Evolutionary conservation across 2,113 vertebrate genomes (phyloP), one percentile per base, ranked within the genome.

Genomic region (Myotis lucifugus): DNA sequence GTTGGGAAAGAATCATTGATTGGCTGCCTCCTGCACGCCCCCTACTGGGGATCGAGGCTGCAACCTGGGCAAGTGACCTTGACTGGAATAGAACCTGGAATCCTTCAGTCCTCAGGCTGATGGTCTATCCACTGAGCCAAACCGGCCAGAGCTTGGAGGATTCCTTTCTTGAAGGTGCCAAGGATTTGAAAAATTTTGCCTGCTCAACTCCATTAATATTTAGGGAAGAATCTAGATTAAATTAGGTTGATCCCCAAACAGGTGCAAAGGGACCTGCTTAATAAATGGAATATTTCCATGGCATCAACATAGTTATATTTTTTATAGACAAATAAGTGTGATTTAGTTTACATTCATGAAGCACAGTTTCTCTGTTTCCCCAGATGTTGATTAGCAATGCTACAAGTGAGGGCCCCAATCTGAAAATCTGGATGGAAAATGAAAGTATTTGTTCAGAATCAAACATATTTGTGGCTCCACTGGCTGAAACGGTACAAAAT

Each of bases 381-480:
- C 94, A 97, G 85, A 86, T 96, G 42, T 96, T 96, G 89, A 82
- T 95, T 87, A 86, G 61, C 81, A 59, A 18, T 12, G 74, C 29
- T 59, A 88, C 54, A 69, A 97, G 61, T 70, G 78, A 94, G 61
- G 90, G 91, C 83, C 0, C 2, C 50, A 50, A 42, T 82, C 87
- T 92, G 15, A 97, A 96, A 98, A 94, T 92, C 29, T 91, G 81
- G 69, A 92, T 77, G 15, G 46, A 94, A 87, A 97, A 70, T 64
- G 42, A n/a, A 97, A 95, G 76, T 87, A 95, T 95, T 85, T 88
- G 77, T 91, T 89, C 76, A 96, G 67, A 66, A 88, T 48, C 61
- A 95, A 96, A 97, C 94, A 93, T 95, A 97, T 69, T 94, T 92
- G 93, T 97, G 76, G 12, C 7, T 97, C 82, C 91, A 34, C 64